Percentiles rank a stretch among this genome's conserved stretches.
Evolutionary conservation across 2,113 vertebrate genomes (phyloP).

Genomic region (Cacatua alba): DNA sequence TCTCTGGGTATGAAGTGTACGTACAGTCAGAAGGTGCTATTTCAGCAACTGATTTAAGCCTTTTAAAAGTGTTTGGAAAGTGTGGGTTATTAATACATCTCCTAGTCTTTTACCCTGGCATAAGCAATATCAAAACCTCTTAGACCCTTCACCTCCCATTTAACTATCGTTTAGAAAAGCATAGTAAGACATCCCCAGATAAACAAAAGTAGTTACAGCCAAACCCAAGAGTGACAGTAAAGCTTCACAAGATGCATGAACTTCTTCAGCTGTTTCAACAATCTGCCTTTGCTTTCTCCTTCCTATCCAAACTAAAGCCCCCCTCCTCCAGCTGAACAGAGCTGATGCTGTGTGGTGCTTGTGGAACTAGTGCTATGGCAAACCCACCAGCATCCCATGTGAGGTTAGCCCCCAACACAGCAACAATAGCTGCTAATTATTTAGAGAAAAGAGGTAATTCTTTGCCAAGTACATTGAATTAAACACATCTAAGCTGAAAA

Average conservation of each 20-base stretch:
- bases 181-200: neutral
- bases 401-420: neutral
- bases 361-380: neutral
- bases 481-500: slow-evolving; percentile 10
- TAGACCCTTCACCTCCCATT: neutral
- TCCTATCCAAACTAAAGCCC: neutral
- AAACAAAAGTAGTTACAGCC: neutral
- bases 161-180: neutral
- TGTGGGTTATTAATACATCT: neutral
- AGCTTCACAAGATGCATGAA: neutral
- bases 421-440: neutral
- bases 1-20: fast-evolving
- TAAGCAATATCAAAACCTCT: neutral
- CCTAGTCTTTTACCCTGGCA: neutral
- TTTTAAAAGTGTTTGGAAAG: neutral
- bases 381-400: neutral
- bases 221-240: neutral
- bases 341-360: neutral
- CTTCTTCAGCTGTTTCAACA: neutral
- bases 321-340: neutral
- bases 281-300: neutral
- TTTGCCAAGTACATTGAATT: slow-evolving; percentile 47
- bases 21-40: neutral
- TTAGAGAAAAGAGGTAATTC: neutral
- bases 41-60: neutral